phyloP scores from a whole-genome alignment of 2,113 vertebrate species.

The Coracopsis vasa region DNA sequence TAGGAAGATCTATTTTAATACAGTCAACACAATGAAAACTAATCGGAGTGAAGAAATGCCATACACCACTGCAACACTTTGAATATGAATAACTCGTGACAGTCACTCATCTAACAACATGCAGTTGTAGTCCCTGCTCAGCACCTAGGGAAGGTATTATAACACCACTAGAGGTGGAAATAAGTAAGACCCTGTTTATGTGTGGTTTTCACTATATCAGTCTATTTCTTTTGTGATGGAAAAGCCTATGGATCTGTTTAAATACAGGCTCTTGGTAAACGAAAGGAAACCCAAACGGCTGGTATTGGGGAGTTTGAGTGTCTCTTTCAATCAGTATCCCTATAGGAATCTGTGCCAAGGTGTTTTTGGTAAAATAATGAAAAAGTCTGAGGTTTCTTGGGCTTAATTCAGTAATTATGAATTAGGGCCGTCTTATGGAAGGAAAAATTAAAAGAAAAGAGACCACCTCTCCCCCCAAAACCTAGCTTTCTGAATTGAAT shows the following conservation, averaged over 20 bases:
- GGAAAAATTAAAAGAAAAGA: not conserved
- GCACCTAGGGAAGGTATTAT: not conserved
- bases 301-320: not conserved
- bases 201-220: not conserved
- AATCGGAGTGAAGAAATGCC: not conserved
- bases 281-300: not conserved
- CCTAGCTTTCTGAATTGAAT: not conserved
- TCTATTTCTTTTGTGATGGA: not conserved
- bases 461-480: not conserved
- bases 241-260: not conserved
- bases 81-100: not conserved
- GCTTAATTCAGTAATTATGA: not conserved
- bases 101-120: not conserved
- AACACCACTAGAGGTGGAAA: accelerated
- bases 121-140: not conserved
- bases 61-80: not conserved
- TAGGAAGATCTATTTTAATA: not conserved
- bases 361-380: not conserved
- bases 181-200: not conserved
- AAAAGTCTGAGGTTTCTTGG: not conserved
- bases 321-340: not conserved
- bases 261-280: not conserved
- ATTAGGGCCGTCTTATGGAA: not conserved
- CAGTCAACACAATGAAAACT: not conserved
- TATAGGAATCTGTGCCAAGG: not conserved